phyloP scores from a whole-genome alignment of 2,113 vertebrate genomes.

The Scartelaos histophorus region DNA sequence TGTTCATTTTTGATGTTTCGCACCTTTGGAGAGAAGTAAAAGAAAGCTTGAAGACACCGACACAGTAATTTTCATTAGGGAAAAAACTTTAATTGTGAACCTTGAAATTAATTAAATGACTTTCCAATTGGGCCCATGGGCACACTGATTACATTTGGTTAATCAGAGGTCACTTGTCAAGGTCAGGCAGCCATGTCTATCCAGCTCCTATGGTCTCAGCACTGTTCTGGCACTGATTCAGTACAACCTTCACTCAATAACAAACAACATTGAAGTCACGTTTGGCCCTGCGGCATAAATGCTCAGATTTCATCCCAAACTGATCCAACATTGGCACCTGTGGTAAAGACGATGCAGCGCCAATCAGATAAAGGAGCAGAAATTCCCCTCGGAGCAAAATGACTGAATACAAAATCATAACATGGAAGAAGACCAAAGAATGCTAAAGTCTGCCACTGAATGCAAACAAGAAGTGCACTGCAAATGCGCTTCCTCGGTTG shows the following conservation, averaged over 20 bases:
- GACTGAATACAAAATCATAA: constrained; percentile 1
- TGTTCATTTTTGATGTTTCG: not conserved
- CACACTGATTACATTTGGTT: constrained; percentile 6
- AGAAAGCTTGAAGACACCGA: not conserved
- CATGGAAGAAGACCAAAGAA: not conserved
- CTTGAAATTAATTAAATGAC: constrained; percentile 1
- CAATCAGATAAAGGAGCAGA: constrained; percentile 1
- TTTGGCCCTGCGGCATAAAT: not conserved
- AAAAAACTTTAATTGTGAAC: constrained; percentile 2
- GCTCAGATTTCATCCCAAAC: constrained; percentile 1
- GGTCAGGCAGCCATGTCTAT: not conserved
- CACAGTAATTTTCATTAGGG: not conserved
- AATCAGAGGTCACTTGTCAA: constrained; percentile 1
- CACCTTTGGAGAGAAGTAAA: not conserved
- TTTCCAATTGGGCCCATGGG: constrained; percentile 5
- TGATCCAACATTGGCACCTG: not conserved
- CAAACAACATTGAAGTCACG: constrained; percentile 1
- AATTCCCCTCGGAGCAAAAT: constrained; percentile 7
- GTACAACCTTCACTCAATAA: not conserved
- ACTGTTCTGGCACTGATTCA: not conserved
- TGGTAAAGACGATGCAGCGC: not conserved
- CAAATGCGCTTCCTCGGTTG: not conserved
- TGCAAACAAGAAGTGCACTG: not conserved
- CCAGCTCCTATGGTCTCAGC: not conserved
- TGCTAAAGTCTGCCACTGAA: not conserved